Percentiles rank a stretch among this genome's conserved stretches.
Evolutionary conservation across 2,888 invertebrate genomes (phyloP).

Genomic region (Metalampra italica): DNA sequence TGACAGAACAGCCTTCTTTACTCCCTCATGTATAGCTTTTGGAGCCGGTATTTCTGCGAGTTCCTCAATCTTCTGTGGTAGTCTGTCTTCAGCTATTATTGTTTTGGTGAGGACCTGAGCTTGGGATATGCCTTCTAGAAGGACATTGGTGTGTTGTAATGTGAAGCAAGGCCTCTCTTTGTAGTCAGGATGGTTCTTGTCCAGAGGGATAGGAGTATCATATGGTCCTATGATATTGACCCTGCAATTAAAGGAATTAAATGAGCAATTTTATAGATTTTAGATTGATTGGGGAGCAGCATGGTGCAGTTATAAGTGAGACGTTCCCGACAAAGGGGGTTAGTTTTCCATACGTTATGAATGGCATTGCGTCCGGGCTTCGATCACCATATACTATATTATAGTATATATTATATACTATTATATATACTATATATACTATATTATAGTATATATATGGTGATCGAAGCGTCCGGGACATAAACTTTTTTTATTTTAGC

Average conservation of each 20-base stretch:
- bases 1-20: conserved; percentile 80
- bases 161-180: conserved; percentile 79
- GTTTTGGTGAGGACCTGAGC: conserved; percentile 91
- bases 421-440: no score
- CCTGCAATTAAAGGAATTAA: conserved; percentile 24
- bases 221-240: conserved; percentile 63
- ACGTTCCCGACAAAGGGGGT: no score
- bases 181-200: conserved; percentile 82
- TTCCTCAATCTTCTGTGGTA: conserved; percentile 80
- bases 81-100: conserved; percentile 77
- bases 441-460: no score
- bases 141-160: conserved; percentile 79
- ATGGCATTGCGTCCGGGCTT: no score
- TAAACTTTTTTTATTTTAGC: neutral
- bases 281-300: neutral
- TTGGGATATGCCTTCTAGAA: conserved; percentile 86
- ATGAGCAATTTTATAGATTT: neutral
- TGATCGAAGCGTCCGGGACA: no score
- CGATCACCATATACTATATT: no score
- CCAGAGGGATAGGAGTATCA: conserved; percentile 54
- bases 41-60: conserved; percentile 69
- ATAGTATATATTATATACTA: no score
- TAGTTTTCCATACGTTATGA: no score
- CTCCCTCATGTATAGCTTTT: conserved; percentile 74
- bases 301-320: no score